Evolutionary conservation across 2,797 vertebrate genomes (phyloP).

Genomic region (Neosalanx taihuensis): DNA sequence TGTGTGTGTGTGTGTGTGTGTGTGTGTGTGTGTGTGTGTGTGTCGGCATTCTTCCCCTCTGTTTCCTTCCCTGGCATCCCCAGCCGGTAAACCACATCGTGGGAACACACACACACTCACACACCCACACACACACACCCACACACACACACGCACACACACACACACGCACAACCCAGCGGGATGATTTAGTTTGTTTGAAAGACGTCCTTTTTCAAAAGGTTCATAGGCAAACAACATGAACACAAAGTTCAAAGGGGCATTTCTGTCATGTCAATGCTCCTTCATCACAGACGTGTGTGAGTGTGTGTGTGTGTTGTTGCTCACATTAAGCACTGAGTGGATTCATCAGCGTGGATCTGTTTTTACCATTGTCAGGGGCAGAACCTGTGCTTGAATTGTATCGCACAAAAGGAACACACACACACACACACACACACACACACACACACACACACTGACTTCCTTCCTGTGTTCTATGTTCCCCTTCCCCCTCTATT

Average conservation of each 20-base stretch:
- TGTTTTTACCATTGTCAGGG: slow-evolving; percentile 21
- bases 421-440: slow-evolving; percentile 10
- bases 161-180: slow-evolving; percentile 30
- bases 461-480: slow-evolving; percentile 30
- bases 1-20: slow-evolving; percentile 29
- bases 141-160: slow-evolving; percentile 4
- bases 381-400: slow-evolving; percentile 13
- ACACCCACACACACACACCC: slow-evolving; percentile 27
- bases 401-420: not conserved
- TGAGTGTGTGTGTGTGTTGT: not conserved
- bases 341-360: not conserved
- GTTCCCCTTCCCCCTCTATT: slow-evolving; percentile 3
- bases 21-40: slow-evolving; percentile 26
- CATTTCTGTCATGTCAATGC: not conserved
- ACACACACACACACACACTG: slow-evolving; percentile 17
- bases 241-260: no score
- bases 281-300: not conserved
- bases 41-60: slow-evolving; percentile 52
- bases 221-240: no score
- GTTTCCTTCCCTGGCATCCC: slow-evolving; percentile 67
- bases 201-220: no score
- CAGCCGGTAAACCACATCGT: slow-evolving; percentile 65
- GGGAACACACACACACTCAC: slow-evolving; percentile 64
- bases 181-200: slow-evolving; percentile 52
- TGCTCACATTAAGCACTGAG: slow-evolving; percentile 8